Conservation (phyloP, 2,113 vertebrate species). For the Periophthalmus modestus region DNA sequence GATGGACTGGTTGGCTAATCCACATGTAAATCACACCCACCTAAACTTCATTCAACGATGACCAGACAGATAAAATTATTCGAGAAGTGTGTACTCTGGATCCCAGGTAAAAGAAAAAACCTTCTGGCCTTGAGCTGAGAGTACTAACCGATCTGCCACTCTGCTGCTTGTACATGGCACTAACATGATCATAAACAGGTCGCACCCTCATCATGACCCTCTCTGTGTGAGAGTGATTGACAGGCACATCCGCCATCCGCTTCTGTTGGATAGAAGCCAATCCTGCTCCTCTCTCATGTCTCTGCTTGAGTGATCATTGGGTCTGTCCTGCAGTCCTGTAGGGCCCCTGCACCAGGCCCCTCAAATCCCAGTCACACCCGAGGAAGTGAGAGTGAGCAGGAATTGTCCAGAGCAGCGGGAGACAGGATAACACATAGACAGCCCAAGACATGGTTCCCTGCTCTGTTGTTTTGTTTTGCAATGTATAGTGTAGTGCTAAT, state of each 20-base stretch:
- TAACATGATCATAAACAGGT: too few species aligned
- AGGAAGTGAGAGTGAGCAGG: constrained; percentile 48
- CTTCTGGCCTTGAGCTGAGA: too few species aligned
- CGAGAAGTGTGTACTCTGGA: too few species aligned
- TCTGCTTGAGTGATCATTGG: constrained; percentile 63
- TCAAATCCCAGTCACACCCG: background rate
- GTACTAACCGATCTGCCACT: too few species aligned
- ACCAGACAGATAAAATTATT: too few species aligned
- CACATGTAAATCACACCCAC: too few species aligned
- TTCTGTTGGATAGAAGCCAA: constrained; percentile 50
- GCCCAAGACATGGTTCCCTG: constrained; percentile 14
- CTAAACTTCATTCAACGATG: too few species aligned
- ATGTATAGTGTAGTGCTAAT: too few species aligned
- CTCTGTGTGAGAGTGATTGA: constrained; percentile 52
- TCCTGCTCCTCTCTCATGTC: constrained; percentile 52
- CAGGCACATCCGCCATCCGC: constrained; percentile 54
- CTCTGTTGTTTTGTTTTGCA: background rate
- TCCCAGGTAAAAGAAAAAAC: too few species aligned
- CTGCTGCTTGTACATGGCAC: too few species aligned
- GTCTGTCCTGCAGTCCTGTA: constrained; percentile 41
- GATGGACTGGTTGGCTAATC: too few species aligned
- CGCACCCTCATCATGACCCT: background rate
- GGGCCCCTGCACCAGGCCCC: constrained; percentile 35
- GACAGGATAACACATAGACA: constrained; percentile 59
- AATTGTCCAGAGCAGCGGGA: constrained; percentile 69